Conservation (phyloP, 2,888 invertebrate species). For the Hyposoter dolosus region DNA sequence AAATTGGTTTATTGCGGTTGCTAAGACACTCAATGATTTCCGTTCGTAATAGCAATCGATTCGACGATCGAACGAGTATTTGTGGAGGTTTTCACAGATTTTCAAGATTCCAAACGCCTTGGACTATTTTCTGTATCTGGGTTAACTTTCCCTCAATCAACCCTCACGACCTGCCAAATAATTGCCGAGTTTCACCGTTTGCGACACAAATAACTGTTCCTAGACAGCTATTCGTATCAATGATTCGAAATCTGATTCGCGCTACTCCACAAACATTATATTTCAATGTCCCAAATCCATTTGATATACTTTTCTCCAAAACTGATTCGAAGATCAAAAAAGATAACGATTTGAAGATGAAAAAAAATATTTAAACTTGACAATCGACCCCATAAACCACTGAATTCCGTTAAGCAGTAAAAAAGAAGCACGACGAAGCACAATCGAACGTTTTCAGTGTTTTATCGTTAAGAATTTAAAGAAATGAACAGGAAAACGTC, state of each 20-base stretch:
- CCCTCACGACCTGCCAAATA: neutral
- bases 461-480: neutral
- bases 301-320: neutral
- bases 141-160: neutral
- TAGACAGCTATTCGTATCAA: neutral
- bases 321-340: no score
- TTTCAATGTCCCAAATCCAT: neutral
- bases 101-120: neutral
- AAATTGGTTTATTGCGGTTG: neutral
- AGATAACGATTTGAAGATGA: no score
- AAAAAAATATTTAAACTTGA: no score
- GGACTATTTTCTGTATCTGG: constrained; percentile 8
- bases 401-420: no score
- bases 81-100: neutral
- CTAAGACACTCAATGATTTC: neutral
- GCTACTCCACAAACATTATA: neutral
- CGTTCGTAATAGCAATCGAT: constrained; percentile 21
- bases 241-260: neutral
- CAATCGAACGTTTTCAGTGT: constrained; percentile 55
- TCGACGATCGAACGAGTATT: constrained; percentile 14
- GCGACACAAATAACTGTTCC: neutral
- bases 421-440: neutral
- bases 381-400: no score
- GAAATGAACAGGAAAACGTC: neutral
- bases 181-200: neutral